Base-by-base conservation (phyloP, 2,113 vertebrate genomes). In the Ginglymostoma cirratum region DNA sequence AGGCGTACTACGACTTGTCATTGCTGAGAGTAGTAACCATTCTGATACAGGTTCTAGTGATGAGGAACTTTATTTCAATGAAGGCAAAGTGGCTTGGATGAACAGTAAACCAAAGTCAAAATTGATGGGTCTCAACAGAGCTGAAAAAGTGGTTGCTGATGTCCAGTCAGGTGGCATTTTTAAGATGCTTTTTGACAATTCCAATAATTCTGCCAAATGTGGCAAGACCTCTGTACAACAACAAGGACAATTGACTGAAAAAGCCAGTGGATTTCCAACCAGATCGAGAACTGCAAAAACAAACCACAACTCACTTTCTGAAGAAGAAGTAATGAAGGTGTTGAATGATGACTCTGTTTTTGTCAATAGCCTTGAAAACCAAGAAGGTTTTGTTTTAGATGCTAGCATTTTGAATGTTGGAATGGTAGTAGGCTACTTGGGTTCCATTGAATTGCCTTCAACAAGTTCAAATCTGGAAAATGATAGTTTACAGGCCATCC, bases 121-220 rank as follows among this genome's bases (percentile, higher is more conserved):
- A 96, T 98, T 98, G 6, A 96, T 98, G 92, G 99, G 99, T 15
- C 99, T 99, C 96, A 99, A 99, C 97, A 97, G 99, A 96, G 99
- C 99, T 0, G 98, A 99, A 97, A 98, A 98, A 45, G 99, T 99
- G 0, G 99, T 99, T 30, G 99, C 99, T 1, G 99, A 99, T 96
- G 97, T 99, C 97, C 99, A 99, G 96, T 99, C 99, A 0, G 99
- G 99, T 7, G 98, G 98, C 0, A 99, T 99, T 96, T 99, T 99
- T 95, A 99, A 97, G 97, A 99, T 99, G 99, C 99, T 99, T 96
- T 99, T 99, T 96, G 99, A 99, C 96, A 99, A 97, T 96, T 98
- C 99, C 27, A 96, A 97, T 85, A 97, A 98, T 80, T 98, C 98
- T 14, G 97, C 98, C 42, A 97, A 98, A 95, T 98, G 97, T 66